These are phyloP conservation scores for Talpa occidentalis DNA, from an alignment of 2,113 vertebrate genomes.

Conservation along the genomic window DNA sequence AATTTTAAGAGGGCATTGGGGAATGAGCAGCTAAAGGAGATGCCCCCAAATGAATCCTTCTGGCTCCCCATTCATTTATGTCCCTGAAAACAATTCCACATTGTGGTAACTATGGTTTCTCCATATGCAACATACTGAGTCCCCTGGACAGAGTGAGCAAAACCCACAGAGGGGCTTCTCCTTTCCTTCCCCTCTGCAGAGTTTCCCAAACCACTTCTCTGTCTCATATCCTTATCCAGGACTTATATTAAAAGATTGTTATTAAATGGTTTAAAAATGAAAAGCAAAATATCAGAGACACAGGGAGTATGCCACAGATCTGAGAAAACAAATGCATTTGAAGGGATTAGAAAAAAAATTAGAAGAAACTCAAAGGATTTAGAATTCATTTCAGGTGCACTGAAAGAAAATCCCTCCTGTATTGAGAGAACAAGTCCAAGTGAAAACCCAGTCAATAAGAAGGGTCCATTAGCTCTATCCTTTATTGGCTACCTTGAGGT, in stretches of 20 bases:
- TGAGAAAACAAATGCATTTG: constrained; percentile 16
- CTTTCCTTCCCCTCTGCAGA: too few relatives aligned
- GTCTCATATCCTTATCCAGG: background rate
- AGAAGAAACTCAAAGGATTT: constrained; percentile 49
- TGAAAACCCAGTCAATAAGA: background rate
- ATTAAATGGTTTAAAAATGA: background rate
- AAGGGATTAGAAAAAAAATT: constrained; percentile 61
- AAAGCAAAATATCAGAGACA: constrained; percentile 11
- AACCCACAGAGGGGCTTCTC: background rate
- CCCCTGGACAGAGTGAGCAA: background rate
- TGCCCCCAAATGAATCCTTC: background rate
- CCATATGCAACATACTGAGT: background rate
- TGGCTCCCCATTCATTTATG: background rate
- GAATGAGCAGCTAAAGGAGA: background rate
- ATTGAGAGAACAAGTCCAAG: background rate
- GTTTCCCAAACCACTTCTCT: background rate
- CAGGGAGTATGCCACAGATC: background rate
- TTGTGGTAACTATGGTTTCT: background rate
- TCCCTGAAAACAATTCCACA: background rate
- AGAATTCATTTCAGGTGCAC: constrained; percentile 50
- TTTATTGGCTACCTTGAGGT: background rate
- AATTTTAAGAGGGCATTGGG: background rate
- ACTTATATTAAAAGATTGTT: background rate
- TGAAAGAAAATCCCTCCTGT: constrained; percentile 46
- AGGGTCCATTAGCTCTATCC: background rate